These are phyloP conservation scores for Phalacrocorax carbo DNA, from an alignment of 2,113 vertebrate species.

Conservation along the genomic window DNA sequence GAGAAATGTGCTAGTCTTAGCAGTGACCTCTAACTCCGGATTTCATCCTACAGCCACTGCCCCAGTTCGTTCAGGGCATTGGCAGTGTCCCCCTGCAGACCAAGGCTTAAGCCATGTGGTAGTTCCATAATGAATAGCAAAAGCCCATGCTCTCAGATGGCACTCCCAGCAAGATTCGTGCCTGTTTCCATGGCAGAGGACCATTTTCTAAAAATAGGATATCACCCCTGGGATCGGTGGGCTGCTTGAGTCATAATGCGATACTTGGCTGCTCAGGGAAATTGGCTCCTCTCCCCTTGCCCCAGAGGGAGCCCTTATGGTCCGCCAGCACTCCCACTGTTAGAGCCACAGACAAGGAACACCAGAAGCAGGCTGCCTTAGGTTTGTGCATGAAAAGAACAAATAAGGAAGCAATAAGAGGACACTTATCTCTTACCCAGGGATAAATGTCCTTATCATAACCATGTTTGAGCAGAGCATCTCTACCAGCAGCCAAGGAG, in stretches of 20 bases:
- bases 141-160: not conserved
- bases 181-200: not conserved
- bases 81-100: accelerated
- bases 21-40: no score
- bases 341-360: not conserved
- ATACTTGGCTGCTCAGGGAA: not conserved
- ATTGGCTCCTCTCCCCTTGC: not conserved
- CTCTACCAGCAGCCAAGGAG: not conserved
- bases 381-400: not conserved
- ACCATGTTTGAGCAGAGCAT: not conserved
- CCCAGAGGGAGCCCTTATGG: not conserved
- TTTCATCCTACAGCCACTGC: accelerated
- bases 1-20: not conserved
- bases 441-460: not conserved
- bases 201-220: not conserved
- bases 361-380: not conserved
- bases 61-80: accelerated
- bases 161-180: not conserved
- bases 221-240: not conserved
- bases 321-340: not conserved
- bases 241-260: accelerated
- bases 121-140: accelerated
- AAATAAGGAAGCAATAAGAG: not conserved
- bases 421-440: not conserved
- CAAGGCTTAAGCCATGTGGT: no score